phyloP scores from a whole-genome alignment of 2,888 invertebrate genomes.

The Pegoplata infirma region DNA sequence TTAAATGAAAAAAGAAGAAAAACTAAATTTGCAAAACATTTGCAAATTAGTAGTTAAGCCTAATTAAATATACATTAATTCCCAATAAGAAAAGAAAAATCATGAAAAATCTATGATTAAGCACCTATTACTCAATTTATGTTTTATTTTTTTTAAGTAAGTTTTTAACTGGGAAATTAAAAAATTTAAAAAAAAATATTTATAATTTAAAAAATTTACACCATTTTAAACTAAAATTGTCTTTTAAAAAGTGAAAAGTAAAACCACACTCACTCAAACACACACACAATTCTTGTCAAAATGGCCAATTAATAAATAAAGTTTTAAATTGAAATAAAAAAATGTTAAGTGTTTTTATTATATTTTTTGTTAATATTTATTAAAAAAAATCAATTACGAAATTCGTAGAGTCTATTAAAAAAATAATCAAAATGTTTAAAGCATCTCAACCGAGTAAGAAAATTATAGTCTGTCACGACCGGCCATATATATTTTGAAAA shows the following conservation, averaged over 20 bases:
- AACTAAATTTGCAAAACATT: background rate
- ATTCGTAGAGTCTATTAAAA: too few species aligned
- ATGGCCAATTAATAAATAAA: slow-evolving; percentile 74
- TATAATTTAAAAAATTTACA: background rate
- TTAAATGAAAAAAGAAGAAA: too few species aligned
- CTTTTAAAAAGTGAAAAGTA: background rate
- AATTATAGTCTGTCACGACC: too few species aligned
- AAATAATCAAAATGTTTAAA: too few species aligned
- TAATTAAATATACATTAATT: background rate
- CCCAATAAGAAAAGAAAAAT: background rate
- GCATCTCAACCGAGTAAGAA: too few species aligned
- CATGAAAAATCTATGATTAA: background rate
- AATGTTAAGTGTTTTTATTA: background rate
- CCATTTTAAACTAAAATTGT: background rate
- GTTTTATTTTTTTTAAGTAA: slow-evolving; percentile 6
- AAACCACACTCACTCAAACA: slow-evolving; percentile 41
- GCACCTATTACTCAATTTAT: background rate
- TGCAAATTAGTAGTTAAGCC: background rate
- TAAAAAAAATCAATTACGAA: too few species aligned
- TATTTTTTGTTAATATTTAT: too few species aligned
- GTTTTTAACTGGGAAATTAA: background rate
- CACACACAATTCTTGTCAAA: slow-evolving; percentile 76
- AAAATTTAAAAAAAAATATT: too few species aligned
- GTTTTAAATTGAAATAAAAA: background rate
- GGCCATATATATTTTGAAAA: too few species aligned